Conservation (phyloP, 2,888 invertebrate species). For the Dryadula phaetusa region DNA sequence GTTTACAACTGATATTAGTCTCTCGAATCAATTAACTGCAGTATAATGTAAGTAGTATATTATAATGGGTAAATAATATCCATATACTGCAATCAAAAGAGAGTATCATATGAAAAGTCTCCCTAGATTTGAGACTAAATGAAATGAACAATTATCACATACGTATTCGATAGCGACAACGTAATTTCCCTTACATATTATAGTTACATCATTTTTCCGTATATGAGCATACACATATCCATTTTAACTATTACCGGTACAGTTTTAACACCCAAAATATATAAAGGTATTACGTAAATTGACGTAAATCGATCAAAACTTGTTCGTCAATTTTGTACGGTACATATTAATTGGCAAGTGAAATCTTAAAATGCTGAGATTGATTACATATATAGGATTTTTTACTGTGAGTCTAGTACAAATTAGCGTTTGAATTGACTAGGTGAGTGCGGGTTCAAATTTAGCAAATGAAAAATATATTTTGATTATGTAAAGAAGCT, state of each 20-base stretch:
- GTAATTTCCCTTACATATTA: constrained; percentile 1
- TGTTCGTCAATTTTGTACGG: constrained; percentile 19
- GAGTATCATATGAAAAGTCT: too few relatives aligned
- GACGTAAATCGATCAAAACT: constrained; percentile 18
- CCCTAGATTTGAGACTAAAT: neutral
- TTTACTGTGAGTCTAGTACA: too few relatives aligned
- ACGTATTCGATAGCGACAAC: neutral
- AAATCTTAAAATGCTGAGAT: neutral
- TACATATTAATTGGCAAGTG: constrained; percentile 22
- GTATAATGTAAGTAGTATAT: too few relatives aligned
- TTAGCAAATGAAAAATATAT: too few relatives aligned
- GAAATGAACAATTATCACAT: neutral
- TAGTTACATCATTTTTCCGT: constrained; percentile 2
- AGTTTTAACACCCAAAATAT: constrained; percentile 24
- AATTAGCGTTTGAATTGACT: too few relatives aligned
- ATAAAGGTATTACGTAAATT: constrained; percentile 23
- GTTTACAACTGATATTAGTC: too few relatives aligned
- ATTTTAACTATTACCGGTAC: constrained; percentile 21
- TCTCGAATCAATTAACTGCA: too few relatives aligned
- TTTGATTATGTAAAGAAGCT: too few relatives aligned
- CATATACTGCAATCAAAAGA: too few relatives aligned
- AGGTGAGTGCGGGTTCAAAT: neutral
- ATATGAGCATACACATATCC: neutral
- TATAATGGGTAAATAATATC: too few relatives aligned
- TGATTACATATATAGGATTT: neutral